These are phyloP conservation scores for Dione vanillae DNA, from an alignment of 2,888 invertebrate genomes.

Conservation along the genomic window DNA sequence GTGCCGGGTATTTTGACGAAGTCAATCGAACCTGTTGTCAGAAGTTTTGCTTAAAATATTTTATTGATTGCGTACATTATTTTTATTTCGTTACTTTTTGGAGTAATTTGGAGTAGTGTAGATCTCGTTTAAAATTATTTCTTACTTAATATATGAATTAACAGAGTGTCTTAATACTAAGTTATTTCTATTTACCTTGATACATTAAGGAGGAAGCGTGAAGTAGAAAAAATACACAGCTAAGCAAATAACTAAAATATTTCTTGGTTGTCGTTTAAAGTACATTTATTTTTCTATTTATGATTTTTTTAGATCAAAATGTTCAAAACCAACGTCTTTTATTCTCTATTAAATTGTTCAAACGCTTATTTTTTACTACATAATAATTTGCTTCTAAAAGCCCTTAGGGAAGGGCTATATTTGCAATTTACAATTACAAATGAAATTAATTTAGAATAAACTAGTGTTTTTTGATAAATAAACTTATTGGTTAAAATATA, in stretches of 20 bases:
- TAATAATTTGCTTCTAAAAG: too few species aligned
- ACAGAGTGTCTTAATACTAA: too few species aligned
- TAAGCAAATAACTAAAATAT: neutral
- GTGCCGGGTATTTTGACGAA: constrained; percentile 21
- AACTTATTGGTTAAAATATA: neutral
- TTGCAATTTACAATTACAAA: constrained; percentile 37
- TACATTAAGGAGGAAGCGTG: too few species aligned
- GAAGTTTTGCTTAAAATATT: constrained; percentile 8
- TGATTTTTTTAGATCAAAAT: neutral
- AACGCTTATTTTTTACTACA: too few species aligned
- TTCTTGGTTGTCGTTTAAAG: neutral
- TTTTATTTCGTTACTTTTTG: too few species aligned
- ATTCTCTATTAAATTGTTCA: too few species aligned
- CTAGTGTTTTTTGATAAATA: neutral
- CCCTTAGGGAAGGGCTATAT: constrained; percentile 39
- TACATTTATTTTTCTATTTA: neutral
- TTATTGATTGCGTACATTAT: too few species aligned
- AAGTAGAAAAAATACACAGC: neutral
- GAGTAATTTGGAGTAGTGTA: too few species aligned
- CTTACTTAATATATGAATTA: too few species aligned
- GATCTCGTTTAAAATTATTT: too few species aligned
- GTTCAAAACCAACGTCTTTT: neutral
- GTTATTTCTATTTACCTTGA: too few species aligned
- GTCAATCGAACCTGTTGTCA: constrained; percentile 36
- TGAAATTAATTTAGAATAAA: constrained; percentile 33